Evolutionary conservation across 2,797 vertebrate species (phyloP), one percentile per base, ranked within the genome.

Genomic region (Argyrosomus regius): DNA sequence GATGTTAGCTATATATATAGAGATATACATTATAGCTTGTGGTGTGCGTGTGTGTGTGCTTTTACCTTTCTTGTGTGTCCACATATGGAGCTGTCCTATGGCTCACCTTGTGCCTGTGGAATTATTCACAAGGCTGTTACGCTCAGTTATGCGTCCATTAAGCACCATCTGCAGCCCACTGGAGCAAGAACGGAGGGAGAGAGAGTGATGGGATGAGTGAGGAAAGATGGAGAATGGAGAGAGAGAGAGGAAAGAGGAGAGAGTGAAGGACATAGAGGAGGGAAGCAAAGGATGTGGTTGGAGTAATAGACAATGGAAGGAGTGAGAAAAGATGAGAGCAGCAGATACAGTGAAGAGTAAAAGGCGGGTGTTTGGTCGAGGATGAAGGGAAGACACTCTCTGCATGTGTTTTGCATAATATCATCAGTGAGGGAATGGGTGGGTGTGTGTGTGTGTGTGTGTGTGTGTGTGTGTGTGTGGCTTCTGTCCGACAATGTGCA

Each of bases 71-170:
- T 75, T 67, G 50, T 75, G 76, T 26, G 43, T 69, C 77, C 41
- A 49, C 75, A 66, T 77, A 78, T 43, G 39, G 66, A 62, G 62
- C 80, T 86, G 89, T 88, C 88, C 92, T 89, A 61, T 82, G 68
- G 28, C 76, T 91, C 90, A 92, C 89, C 91, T 89, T 84, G 79
- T 61, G 75, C 73, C 81, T 80, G 72, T 71, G 68, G 83, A 91
- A 91, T 93, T 84, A 92, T 92, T 92, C 91, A 93, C 63, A 14
- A 90, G 80, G 89, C 83, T 72, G 88, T 93, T 91, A 87, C 56
- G 72, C 86, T 88, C 85, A 74, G 83, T 86, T 91, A 87, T 83
- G 87, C 75, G 64, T 87, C 92, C 89, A 91, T 91, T 91, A 92
- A 87, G 80, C 77, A 77, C 83, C 90, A 91, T 91, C 90, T 88